These are phyloP conservation scores for Melanotaenia nigrans DNA, from an alignment of 2,797 vertebrate species.

Conservation along the genomic window DNA sequence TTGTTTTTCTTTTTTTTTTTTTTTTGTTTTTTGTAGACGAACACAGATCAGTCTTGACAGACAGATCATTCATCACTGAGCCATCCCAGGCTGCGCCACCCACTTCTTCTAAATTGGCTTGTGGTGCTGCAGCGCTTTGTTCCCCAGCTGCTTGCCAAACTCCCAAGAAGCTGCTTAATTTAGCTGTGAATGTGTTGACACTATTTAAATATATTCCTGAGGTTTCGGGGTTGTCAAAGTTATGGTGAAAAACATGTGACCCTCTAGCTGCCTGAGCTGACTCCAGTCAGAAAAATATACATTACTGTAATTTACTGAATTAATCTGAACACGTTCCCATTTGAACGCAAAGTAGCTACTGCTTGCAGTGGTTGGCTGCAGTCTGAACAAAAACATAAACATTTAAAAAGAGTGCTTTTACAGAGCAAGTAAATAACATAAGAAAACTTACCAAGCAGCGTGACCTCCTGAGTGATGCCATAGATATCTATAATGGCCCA, in stretches of 20 bases:
- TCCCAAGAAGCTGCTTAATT: constrained; percentile 61
- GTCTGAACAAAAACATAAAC: constrained; percentile 4
- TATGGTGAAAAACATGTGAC: constrained; percentile 10
- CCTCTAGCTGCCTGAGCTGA: constrained; percentile 16
- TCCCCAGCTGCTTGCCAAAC: constrained; percentile 50
- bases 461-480: constrained; percentile 97
- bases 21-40: background rate
- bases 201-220: constrained; percentile 57
- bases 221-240: constrained; percentile 35
- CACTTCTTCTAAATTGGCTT: constrained; percentile 19
- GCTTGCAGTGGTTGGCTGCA: background rate
- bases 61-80: constrained; percentile 32
- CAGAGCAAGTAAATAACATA: constrained; percentile 1
- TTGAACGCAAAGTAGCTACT: constrained; percentile 10
- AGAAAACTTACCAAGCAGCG: constrained; percentile 88
- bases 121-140: constrained; percentile 24
- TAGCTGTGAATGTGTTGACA: constrained; percentile 60
- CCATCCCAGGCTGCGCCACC: constrained; percentile 19
- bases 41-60: constrained; percentile 24
- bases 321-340: constrained; percentile 4
- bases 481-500: constrained; percentile 99
- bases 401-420: constrained; percentile 1
- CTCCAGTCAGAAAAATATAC: constrained; percentile 11
- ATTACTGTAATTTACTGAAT: background rate
- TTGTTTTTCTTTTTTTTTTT: background rate